Evolutionary conservation across 2,888 invertebrate genomes (phyloP), one percentile per base, ranked within the genome.

Genomic region (Dromius quadrimaculatus): DNA sequence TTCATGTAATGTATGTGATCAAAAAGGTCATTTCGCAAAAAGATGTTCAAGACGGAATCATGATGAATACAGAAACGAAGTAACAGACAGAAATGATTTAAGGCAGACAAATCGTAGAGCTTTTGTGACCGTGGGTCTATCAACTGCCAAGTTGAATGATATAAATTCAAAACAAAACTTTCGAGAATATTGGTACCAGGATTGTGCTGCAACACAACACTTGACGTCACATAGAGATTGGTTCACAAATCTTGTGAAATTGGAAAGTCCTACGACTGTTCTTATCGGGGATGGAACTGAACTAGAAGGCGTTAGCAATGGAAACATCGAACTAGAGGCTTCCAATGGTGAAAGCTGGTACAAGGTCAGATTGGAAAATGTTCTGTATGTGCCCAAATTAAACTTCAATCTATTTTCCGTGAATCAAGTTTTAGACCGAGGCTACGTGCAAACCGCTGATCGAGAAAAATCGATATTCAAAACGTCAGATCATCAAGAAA

Each of bases 391-490:
- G 6, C 71, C 71, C 9, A 64, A 71, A 20, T 43, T 71, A 19
- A 36, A 72, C 0, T 71, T 73, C 36, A 75, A 76, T 57, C 34
- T 75, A 22, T 75, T 75, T 36, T 76, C 75, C 36, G 75, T 76
- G 0, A 65, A 69, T 1, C 57, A 70, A 65, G 62, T 74, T 8
- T 36, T 76, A 2, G 75, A 75, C 54, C 74, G 73, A 72, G 73
- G 74, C 6, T 76, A 74, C 63, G 54, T 50, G 5, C 75, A 75
- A 32, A 69, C 63, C 8, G 74, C 75, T 1, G 64, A 74, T 66
- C 66, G 72, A 17, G 13, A 74, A 20, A 54, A 70, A n/a, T 77
- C 74, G 13, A 41, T 70, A 41, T 73, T 74, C 41, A 71, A 71
- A 66, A 74, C 72, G 5, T 8, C 28, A 65, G 71, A 75, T 34